Evolutionary conservation across 1,140 invertebrate genomes (phyloP).

Genomic region (Thrips palmi): DNA sequence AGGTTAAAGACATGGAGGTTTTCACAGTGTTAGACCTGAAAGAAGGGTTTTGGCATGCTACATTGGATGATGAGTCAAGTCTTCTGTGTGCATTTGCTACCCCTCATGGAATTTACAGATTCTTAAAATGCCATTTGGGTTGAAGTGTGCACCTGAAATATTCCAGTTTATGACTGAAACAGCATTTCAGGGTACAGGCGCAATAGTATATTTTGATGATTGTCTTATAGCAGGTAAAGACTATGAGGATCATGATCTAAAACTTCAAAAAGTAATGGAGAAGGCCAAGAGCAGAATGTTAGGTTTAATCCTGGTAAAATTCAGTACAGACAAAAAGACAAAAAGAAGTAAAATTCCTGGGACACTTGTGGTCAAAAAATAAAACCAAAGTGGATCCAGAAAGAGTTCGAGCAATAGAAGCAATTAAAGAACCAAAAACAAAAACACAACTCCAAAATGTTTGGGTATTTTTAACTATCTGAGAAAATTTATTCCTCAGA

Average conservation of each 20-base stretch:
- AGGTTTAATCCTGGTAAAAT: conserved; percentile 24
- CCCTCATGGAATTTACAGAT: too few relatives aligned
- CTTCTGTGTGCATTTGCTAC: too few relatives aligned
- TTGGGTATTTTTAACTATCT: conserved; percentile 24
- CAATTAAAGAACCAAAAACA: conserved; percentile 21
- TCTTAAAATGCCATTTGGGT: too few relatives aligned
- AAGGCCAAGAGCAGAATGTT: conserved; percentile 20
- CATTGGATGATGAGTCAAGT: too few relatives aligned
- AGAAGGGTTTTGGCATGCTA: too few relatives aligned
- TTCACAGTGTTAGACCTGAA: too few relatives aligned
- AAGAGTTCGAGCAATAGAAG: conserved; percentile 22
- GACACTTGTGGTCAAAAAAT: conserved; percentile 17
- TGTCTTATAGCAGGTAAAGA: conserved; percentile 16
- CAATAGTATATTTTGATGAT: conserved; percentile 24
- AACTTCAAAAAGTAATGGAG: conserved; percentile 18
- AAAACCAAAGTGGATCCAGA: conserved; percentile 21
- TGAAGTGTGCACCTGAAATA: too few relatives aligned
- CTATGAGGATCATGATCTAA: conserved; percentile 15
- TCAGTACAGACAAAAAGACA: conserved; percentile 17
- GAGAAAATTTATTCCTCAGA: conserved; percentile 21
- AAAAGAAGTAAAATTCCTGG: conserved; percentile 23
- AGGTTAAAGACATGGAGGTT: too few relatives aligned
- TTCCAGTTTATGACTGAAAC: too few relatives aligned
- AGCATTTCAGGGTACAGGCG: too few relatives aligned
- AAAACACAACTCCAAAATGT: conserved; percentile 19